Evolutionary conservation across 2,888 invertebrate genomes (phyloP).

Genomic region (Hedya salicella): DNA sequence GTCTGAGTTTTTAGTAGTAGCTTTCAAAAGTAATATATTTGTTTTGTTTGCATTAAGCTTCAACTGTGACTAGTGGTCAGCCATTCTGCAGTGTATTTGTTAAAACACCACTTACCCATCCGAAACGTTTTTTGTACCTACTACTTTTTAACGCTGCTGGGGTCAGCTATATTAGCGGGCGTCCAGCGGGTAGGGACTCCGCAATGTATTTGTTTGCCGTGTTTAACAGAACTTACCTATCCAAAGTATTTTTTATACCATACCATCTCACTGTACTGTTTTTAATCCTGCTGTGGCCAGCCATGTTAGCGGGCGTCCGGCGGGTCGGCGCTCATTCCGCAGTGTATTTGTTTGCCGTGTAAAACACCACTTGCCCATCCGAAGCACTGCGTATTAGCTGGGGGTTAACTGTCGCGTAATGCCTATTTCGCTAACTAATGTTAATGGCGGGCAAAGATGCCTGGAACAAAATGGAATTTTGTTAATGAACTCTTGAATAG

Average conservation of each 20-base stretch:
- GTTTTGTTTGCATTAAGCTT: too few relatives aligned
- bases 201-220: too few relatives aligned
- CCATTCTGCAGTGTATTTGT: too few relatives aligned
- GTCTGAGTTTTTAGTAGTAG: too few relatives aligned
- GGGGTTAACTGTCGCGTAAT: slow-evolving; percentile 52
- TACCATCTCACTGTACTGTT: neutral
- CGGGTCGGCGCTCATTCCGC: slow-evolving; percentile 71
- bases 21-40: too few relatives aligned
- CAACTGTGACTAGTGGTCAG: too few relatives aligned
- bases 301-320: slow-evolving; percentile 58
- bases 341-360: slow-evolving; percentile 73
- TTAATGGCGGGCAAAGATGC: slow-evolving; percentile 27
- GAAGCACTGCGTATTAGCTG: slow-evolving; percentile 56
- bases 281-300: neutral
- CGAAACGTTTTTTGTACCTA: slow-evolving; percentile 56
- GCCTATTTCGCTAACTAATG: slow-evolving; percentile 38
- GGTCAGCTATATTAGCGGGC: too few relatives aligned
- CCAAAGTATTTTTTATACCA: too few relatives aligned
- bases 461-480: slow-evolving; percentile 21
- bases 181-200: too few relatives aligned
- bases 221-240: too few relatives aligned
- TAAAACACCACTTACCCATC: slow-evolving; percentile 53
- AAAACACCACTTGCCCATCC: slow-evolving; percentile 67
- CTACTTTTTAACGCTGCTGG: too few relatives aligned
- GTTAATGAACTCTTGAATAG: neutral